phyloP scores from a whole-genome alignment of 2,113 vertebrate species.

The Bostrychus sinensis region DNA sequence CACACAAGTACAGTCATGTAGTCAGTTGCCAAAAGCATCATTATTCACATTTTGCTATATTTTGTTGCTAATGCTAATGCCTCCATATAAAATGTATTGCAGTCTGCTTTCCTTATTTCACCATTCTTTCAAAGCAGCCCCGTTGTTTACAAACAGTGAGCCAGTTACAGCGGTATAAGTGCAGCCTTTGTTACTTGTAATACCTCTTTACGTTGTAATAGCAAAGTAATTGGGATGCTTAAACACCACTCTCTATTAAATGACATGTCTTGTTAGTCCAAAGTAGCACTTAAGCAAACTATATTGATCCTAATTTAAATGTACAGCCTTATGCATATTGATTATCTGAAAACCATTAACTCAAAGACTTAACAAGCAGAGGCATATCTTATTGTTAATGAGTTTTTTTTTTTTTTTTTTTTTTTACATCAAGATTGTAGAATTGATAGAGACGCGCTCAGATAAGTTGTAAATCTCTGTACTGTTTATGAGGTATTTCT shows the following conservation, averaged over 20 bases:
- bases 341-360: conserved; percentile 75
- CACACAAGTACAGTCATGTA: too few relatives aligned
- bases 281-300: conserved; percentile 62
- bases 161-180: neutral
- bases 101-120: too few relatives aligned
- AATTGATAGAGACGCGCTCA: conserved; percentile 17
- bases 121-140: too few relatives aligned
- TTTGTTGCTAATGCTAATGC: too few relatives aligned
- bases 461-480: conserved; percentile 12
- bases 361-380: conserved; percentile 22
- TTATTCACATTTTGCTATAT: too few relatives aligned
- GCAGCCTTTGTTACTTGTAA: conserved; percentile 1
- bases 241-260: conserved; percentile 49
- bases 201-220: conserved; percentile 19
- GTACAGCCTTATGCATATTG: conserved; percentile 71
- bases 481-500: conserved; percentile 49
- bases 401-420: conserved; percentile 37
- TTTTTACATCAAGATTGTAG: conserved; percentile 33
- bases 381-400: conserved; percentile 65
- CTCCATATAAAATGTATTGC: too few relatives aligned
- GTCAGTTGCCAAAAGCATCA: too few relatives aligned
- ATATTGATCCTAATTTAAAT: conserved; percentile 73
- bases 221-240: conserved; percentile 43
- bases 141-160: too few relatives aligned
- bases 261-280: conserved; percentile 61